Conservation (phyloP, 2,113 vertebrate species). For the Rhagologus leucostigma region DNA sequence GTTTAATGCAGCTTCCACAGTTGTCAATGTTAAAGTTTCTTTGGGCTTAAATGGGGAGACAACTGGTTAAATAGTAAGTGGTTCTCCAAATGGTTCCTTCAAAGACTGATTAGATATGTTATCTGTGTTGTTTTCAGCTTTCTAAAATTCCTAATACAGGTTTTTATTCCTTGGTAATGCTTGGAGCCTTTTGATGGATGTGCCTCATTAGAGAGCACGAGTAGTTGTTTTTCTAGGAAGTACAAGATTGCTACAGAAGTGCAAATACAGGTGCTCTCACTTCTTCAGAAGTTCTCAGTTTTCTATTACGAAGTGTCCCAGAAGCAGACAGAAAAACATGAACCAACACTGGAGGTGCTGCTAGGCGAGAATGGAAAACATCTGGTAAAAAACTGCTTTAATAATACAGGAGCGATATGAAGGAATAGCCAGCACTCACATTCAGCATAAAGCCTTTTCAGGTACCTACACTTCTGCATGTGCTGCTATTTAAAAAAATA, state of each 20-base stretch:
- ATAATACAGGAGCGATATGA: background rate
- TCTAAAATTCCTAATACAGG: background rate
- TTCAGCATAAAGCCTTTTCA: background rate
- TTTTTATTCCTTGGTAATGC: background rate
- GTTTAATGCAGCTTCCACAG: background rate
- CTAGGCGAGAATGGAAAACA: background rate
- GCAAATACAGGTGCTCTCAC: background rate
- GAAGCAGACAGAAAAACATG: background rate
- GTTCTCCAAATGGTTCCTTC: background rate
- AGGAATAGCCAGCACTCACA: background rate
- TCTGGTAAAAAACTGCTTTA: background rate
- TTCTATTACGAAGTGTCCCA: background rate
- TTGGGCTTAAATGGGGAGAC: background rate
- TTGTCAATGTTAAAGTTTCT: background rate
- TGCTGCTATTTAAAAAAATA: background rate
- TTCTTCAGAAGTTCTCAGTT: background rate
- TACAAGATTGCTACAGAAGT: background rate
- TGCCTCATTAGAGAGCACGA: background rate
- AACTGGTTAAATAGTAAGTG: background rate
- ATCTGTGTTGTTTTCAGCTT: background rate
- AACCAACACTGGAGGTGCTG: background rate
- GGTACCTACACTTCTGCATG: background rate
- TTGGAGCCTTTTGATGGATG: background rate
- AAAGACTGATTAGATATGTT: background rate
- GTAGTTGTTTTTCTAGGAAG: background rate